phyloP scores from a whole-genome alignment of 2,888 invertebrate species.

The Cerceris ruficornis region DNA sequence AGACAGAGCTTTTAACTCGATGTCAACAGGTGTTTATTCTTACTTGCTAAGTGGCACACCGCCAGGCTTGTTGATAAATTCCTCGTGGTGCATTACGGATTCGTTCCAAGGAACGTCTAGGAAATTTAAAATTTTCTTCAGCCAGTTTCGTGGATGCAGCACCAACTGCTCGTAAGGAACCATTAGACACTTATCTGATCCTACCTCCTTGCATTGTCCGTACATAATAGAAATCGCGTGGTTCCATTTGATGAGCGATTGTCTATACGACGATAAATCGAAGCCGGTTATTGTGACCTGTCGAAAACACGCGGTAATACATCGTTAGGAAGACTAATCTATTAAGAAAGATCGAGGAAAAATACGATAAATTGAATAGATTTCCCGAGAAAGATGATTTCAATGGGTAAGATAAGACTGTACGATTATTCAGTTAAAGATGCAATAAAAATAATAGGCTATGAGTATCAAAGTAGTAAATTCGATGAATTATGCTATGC shows the following conservation, averaged over 20 bases:
- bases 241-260: constrained; percentile 98
- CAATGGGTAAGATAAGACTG: no score
- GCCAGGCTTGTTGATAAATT: constrained; percentile 96
- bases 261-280: constrained; percentile 95
- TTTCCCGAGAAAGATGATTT: no score
- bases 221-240: constrained; percentile 97
- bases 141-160: constrained; percentile 94
- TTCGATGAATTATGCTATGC: no score
- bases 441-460: no score
- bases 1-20: no score
- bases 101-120: constrained; percentile 97
- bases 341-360: no score
- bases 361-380: no score
- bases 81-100: constrained; percentile 98
- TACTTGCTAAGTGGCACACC: constrained; percentile 98
- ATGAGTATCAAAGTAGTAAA: no score
- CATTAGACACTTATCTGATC: constrained; percentile 90
- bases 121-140: constrained; percentile 93
- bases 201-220: constrained; percentile 93
- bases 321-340: background rate
- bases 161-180: constrained; percentile 99
- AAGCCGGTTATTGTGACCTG: constrained; percentile 94
- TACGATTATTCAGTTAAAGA: no score
- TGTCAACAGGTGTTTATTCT: constrained; percentile 74
- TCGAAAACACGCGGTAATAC: constrained; percentile 18